phyloP scores from a whole-genome alignment of 1,140 invertebrate genomes.

The Lepidurus packardi region DNA sequence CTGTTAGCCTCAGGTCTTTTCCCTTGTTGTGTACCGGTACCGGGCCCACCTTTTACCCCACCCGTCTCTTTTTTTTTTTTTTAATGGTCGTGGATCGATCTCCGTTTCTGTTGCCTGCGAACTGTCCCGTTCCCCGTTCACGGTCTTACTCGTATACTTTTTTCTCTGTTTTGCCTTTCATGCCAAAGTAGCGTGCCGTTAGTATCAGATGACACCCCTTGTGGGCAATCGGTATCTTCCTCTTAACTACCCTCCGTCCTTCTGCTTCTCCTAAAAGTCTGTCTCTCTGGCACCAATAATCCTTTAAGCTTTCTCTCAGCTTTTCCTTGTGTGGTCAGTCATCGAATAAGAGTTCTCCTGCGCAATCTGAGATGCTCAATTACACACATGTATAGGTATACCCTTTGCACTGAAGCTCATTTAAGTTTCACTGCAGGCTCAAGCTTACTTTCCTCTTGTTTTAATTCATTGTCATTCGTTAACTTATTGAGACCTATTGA shows the following conservation, averaged over 20 bases:
- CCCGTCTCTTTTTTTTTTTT: background rate
- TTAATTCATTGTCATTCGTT: too few species aligned
- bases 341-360: too few species aligned
- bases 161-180: background rate
- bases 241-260: constrained; percentile 1
- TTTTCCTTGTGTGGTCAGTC: too few species aligned
- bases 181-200: background rate
- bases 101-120: background rate
- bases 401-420: too few species aligned
- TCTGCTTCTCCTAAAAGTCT: background rate
- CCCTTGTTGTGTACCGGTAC: background rate
- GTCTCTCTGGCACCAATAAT: background rate
- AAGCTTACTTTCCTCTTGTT: too few species aligned
- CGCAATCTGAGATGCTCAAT: too few species aligned
- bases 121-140: background rate
- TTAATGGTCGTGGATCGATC: background rate
- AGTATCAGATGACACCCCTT: background rate
- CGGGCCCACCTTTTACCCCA: background rate
- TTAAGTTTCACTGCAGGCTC: too few species aligned
- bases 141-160: background rate
- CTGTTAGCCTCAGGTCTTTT: background rate
- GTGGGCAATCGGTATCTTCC: background rate
- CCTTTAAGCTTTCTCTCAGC: too few species aligned
- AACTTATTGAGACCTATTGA: too few species aligned
- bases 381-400: too few species aligned